A percentile compares a stretch with the other conserved stretches of the same genome.
These are phyloP conservation scores for Corythornis madagascariensis DNA, from an alignment of 2,113 vertebrate genomes.

Conservation along the genomic window DNA sequence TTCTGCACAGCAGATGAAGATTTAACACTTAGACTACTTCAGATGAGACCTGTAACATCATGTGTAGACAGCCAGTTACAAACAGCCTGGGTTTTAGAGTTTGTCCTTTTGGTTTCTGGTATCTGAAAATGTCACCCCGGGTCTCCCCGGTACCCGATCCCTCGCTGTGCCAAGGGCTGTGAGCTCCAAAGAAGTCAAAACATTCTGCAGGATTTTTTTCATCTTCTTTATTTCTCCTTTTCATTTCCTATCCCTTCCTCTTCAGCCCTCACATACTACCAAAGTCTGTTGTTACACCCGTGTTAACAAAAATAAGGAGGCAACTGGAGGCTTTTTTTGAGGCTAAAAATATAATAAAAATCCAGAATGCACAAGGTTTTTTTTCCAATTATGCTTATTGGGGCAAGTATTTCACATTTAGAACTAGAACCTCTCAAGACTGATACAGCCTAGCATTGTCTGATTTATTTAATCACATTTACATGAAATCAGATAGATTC, in stretches of 20 bases:
- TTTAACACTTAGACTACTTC: not conserved
- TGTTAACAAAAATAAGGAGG: not conserved
- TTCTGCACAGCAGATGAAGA: not conserved
- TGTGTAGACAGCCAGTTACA: not conserved
- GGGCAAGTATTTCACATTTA: constrained; percentile 22
- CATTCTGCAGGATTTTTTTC: not conserved
- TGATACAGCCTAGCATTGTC: not conserved
- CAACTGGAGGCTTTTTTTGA: not conserved
- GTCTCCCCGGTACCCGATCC: not conserved
- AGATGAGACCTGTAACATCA: not conserved
- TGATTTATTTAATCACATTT: constrained; percentile 58
- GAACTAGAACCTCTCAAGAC: constrained; percentile 40
- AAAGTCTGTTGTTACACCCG: not conserved
- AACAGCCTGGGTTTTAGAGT: not conserved
- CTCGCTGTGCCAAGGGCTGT: not conserved
- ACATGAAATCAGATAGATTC: constrained; percentile 30
- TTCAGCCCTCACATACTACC: not conserved
- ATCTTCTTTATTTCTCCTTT: not conserved
- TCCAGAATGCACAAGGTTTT: not conserved
- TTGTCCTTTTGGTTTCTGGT: not conserved
- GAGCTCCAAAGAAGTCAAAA: not conserved
- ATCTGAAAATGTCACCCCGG: not conserved
- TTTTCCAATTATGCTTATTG: constrained; percentile 10
- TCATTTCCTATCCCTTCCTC: not conserved
- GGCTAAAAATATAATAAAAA: not conserved